These are phyloP conservation scores for Sarcophaga bullata DNA, from an alignment of 1,140 invertebrate genomes.

Conservation along the genomic window DNA sequence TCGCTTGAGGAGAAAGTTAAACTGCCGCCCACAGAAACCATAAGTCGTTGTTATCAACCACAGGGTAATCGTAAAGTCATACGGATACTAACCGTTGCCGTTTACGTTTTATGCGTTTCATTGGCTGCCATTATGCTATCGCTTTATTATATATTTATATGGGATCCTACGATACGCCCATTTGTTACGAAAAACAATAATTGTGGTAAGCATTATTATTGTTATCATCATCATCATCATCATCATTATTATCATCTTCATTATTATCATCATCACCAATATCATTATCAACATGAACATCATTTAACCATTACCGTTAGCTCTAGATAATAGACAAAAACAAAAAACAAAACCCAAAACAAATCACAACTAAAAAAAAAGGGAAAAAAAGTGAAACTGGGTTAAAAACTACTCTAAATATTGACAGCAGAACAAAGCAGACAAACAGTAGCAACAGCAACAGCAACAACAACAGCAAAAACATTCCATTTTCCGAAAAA, in stretches of 20 bases:
- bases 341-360: background rate
- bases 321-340: background rate
- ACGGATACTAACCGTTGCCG: slow-evolving; percentile 92
- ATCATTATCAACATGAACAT: background rate
- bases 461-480: background rate
- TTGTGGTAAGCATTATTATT: slow-evolving; percentile 56
- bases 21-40: slow-evolving; percentile 80
- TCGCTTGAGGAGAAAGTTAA: slow-evolving; percentile 73
- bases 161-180: slow-evolving; percentile 77
- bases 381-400: background rate
- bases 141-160: slow-evolving; percentile 95
- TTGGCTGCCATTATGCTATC: slow-evolving; percentile 94
- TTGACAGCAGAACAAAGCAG: background rate
- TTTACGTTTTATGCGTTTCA: slow-evolving; percentile 95
- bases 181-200: slow-evolving; percentile 63
- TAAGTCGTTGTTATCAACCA: slow-evolving; percentile 80
- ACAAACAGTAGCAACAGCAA: background rate
- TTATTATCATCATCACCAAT: background rate
- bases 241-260: background rate
- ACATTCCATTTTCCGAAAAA: background rate
- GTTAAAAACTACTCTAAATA: background rate
- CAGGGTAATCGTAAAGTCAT: slow-evolving; percentile 82
- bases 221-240: background rate
- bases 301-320: background rate
- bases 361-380: background rate